Evolutionary conservation across 2,797 vertebrate species (phyloP), one percentile per base, ranked within the genome.

Genomic region (Macroramphosus scolopax): DNA sequence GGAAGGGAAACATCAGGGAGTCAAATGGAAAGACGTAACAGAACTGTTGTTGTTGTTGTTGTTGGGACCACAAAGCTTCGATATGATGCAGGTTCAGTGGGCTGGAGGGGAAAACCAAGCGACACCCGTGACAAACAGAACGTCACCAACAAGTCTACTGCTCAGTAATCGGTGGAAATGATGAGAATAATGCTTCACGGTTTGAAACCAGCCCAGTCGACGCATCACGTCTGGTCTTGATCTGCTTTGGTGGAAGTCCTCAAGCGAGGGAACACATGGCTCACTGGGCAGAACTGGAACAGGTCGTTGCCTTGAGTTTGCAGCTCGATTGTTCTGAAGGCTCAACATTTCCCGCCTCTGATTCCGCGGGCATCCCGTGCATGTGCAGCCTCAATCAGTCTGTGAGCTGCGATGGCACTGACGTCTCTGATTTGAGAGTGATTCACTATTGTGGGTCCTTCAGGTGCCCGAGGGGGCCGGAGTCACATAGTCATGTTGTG

Each of bases 401-500:
- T 41, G n/a, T 28, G 51, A 39, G 36, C 40, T 32, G 25, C 3
- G 5, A 6, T 9, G 25, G 25, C 25, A 26, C 41, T 50, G 54
- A 68, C 48, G 26, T 48, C 55, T 40, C 48, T 30, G 41, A 58
- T 49, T 37, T 47, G 32, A 37, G 32, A 42, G 12, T 69, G 77
- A 77, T 64, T 85, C 75, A 77, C 51, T 33, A 36, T 39, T 51
- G 40, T 46, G 44, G 68, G 53, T 62, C 55, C 52, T 52, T 52
- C 37, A 32, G 63, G 57, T 22, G 62, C 74, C 54, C 0, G 2
- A 1, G 48, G 70, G 43, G 57, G 51, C 51, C 49, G 60, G 57
- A 82, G 73, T 75, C 76, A 80, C 64, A 28, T 37, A 18, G 67
- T 75, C 61, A 63, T 63, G 45, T 50, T 62, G 14, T 26, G 16